phyloP scores from a whole-genome alignment of 1,140 invertebrate genomes.

The Anastrepha obliqua region DNA sequence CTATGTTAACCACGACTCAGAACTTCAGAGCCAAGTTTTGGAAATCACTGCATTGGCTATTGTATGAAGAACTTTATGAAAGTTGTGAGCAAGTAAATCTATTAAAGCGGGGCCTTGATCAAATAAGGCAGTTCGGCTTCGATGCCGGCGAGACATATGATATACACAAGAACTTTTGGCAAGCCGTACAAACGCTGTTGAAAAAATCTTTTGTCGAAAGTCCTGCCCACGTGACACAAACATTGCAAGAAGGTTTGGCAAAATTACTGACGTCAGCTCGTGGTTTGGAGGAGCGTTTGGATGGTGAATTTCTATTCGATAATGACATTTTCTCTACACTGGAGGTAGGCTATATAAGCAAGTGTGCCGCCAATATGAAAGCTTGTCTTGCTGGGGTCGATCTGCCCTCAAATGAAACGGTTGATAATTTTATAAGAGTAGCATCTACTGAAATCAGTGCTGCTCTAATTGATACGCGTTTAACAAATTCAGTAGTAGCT shows the following conservation, averaged over 20 bases:
- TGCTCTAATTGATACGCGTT: conserved; percentile 82
- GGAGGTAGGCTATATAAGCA: conserved; percentile 71
- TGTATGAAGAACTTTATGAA: conserved; percentile 82
- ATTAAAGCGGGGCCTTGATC: conserved; percentile 69
- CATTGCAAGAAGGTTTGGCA: conserved; percentile 76
- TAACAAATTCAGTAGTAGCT: conserved; percentile 82
- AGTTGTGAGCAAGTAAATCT: conserved; percentile 81
- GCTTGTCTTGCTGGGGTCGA: conserved; percentile 68
- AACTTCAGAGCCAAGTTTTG: conserved; percentile 85
- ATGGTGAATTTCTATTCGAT: conserved; percentile 67
- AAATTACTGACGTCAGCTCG: conserved; percentile 72
- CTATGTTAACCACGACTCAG: conserved; percentile 81
- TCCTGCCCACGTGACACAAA: conserved; percentile 73
- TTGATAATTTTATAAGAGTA: conserved; percentile 70
- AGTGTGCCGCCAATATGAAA: conserved; percentile 71
- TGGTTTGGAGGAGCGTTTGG: conserved; percentile 68
- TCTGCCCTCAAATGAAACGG: conserved; percentile 69
- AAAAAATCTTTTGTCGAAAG: conserved; percentile 68
- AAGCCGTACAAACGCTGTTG: conserved; percentile 65
- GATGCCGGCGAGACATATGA: conserved; percentile 64
- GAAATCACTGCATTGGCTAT: conserved; percentile 86
- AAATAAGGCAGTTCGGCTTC: conserved; percentile 68
- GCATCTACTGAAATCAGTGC: conserved; percentile 82
- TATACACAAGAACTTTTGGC: conserved; percentile 69
- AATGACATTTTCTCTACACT: conserved; percentile 68